Percentiles rank a stretch among this genome's conserved stretches.
phyloP scores from a whole-genome alignment of 1,140 invertebrate species.

The Eulimnadia texana region DNA sequence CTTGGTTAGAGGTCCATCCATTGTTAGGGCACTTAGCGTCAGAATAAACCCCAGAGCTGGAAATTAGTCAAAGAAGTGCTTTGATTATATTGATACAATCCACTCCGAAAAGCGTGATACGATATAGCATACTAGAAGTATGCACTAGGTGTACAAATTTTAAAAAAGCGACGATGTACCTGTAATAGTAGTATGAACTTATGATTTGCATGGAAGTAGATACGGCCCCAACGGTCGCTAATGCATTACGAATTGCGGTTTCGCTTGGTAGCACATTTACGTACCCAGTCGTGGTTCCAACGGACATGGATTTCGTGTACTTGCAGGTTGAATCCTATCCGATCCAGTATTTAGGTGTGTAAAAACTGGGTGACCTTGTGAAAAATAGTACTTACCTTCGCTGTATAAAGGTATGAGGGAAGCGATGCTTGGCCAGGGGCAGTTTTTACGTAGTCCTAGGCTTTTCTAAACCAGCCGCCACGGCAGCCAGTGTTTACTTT shows the following conservation, averaged over 20 bases:
- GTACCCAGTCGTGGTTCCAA: neutral
- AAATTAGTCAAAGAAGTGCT: neutral
- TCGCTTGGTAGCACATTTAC: neutral
- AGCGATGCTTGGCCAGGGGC: too few species aligned
- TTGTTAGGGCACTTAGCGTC: neutral
- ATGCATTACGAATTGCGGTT: neutral
- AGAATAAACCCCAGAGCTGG: neutral
- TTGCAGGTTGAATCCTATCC: neutral
- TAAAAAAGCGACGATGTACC: too few species aligned
- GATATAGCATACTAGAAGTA: too few species aligned
- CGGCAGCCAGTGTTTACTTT: neutral
- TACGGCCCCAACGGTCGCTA: too few species aligned
- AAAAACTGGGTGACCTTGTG: neutral
- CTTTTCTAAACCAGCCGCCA: neutral
- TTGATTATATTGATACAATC: too few species aligned
- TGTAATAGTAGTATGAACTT: too few species aligned
- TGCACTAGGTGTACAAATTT: too few species aligned
- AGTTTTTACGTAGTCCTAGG: neutral
- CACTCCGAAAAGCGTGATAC: too few species aligned
- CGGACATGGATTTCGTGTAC: neutral
- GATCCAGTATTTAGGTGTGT: neutral
- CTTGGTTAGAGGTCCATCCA: slow-evolving; percentile 26
- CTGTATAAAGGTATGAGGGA: neutral
- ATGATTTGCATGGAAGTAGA: too few species aligned
- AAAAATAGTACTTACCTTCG: neutral